Conservation (phyloP, 2,797 vertebrate species). For the Atherinosoma microstoma region DNA sequence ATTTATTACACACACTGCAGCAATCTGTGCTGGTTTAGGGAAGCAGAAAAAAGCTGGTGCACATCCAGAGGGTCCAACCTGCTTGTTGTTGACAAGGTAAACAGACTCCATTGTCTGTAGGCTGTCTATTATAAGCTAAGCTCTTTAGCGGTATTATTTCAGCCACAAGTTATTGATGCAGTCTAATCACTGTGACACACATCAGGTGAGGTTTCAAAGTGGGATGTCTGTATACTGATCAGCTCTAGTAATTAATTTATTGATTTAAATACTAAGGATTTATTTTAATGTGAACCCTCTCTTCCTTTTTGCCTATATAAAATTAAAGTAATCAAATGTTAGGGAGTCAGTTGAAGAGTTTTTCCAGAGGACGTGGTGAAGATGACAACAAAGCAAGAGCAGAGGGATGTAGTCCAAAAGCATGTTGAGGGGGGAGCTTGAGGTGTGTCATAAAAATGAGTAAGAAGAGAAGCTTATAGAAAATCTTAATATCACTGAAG, state of each 20-base stretch:
- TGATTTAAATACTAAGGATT: constrained; percentile 3
- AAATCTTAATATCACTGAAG: background rate
- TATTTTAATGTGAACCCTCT: background rate
- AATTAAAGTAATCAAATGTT: constrained; percentile 67
- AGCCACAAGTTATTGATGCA: constrained; percentile 68
- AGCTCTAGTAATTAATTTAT: constrained; percentile 5
- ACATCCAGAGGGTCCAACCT: constrained; percentile 15
- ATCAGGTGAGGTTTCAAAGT: constrained; percentile 40
- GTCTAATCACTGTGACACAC: constrained; percentile 49
- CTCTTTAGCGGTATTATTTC: constrained; percentile 77
- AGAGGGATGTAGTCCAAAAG: constrained; percentile 75
- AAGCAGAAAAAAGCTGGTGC: constrained; percentile 8
- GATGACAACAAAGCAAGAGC: constrained; percentile 32
- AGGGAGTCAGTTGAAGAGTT: constrained; percentile 75
- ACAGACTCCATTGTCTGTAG: constrained; percentile 47
- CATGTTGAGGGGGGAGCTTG: constrained; percentile 80
- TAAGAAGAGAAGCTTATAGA: constrained; percentile 18
- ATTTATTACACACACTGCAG: background rate
- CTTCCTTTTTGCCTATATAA: background rate
- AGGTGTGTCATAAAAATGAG: constrained; percentile 87
- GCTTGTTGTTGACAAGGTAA: constrained; percentile 62
- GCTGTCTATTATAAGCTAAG: constrained; percentile 79
- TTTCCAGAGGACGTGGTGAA: constrained; percentile 60
- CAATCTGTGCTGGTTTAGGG: constrained; percentile 4
- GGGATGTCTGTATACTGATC: constrained; percentile 20